Base-by-base conservation (phyloP, 1,140 invertebrate genomes). In the Drosophila arizonae region DNA sequence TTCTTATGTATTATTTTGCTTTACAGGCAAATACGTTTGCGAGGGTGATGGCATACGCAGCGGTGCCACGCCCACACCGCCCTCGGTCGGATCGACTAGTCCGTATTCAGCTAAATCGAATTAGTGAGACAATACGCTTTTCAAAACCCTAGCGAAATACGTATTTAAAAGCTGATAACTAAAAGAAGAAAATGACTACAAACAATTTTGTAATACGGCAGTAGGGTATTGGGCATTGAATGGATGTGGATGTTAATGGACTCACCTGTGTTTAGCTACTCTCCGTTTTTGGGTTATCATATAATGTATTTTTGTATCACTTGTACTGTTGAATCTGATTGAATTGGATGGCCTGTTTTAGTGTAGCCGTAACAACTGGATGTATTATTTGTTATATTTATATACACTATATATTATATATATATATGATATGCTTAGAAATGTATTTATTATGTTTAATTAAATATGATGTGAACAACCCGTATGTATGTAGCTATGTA, bases 1-100 rank as follows among this genome's bases (percentile, higher is more conserved):
- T 55, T 46, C 11, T 33, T 2, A 46, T 46, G 50, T 54, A 45
- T 43, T 41, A 45, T 3, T 4, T 21, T 15, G 26, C 8, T 54
- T 90, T 92, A 17, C 68, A 95, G 95, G 96, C 26, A 96, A 96
- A 92, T 98, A 98, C 90, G 96, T 97, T 77, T 98, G 97, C 92
- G 96, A 97, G 92, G 96, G 96, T 67, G 96, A 97, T 80, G 92
- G 91, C 51, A 84, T 90, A 51, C 81, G 91, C 13, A 91, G 86
- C 61, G 90, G 76, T 24, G 80, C 88, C 43, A 92, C 91, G 30
- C 91, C 91, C 52, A 92, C 91, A 11, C 91, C 91, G 46, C 90
- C 91, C 3, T 91, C 91, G 6, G 90, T 91, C 90, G 93, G 93
- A 81, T 93, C 90, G 1, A 90, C 79, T 46, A 91, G 90, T 79